Conservation (phyloP, 1,140 invertebrate genomes). For the Popillia japonica region DNA sequence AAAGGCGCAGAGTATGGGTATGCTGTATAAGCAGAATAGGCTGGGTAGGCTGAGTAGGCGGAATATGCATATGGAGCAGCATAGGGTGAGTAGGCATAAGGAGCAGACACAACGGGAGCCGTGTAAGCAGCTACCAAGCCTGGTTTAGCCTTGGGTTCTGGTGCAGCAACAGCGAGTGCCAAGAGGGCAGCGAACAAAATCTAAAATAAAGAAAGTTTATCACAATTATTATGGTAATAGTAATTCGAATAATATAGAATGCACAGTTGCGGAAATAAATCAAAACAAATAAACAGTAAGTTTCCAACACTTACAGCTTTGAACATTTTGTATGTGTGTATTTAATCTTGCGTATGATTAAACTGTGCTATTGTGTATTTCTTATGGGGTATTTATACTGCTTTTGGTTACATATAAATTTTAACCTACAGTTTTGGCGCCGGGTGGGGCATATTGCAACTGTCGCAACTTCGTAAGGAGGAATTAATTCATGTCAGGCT, state of each 20-base stretch:
- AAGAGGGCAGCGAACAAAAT: slow-evolving; percentile 36
- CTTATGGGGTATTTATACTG: background rate
- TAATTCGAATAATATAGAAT: background rate
- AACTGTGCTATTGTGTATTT: background rate
- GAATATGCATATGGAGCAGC: slow-evolving; percentile 41
- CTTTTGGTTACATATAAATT: background rate
- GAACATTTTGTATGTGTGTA: slow-evolving; percentile 23
- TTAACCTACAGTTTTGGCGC: background rate
- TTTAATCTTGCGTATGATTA: background rate
- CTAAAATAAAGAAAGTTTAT: background rate
- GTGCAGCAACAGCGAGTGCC: slow-evolving; percentile 36
- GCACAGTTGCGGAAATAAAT: background rate
- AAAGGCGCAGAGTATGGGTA: slow-evolving; percentile 18
- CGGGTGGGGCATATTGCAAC: background rate
- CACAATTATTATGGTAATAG: background rate
- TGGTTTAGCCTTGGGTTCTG: slow-evolving; percentile 33
- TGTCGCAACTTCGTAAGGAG: background rate
- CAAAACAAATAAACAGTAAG: background rate
- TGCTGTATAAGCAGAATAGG: slow-evolving; percentile 37
- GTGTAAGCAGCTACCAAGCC: slow-evolving; percentile 39
- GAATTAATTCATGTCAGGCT: slow-evolving; percentile 19
- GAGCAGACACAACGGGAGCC: slow-evolving; percentile 38
- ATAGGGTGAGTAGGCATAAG: slow-evolving; percentile 40
- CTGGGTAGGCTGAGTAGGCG: slow-evolving; percentile 45
- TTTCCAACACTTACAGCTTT: slow-evolving; percentile 34